These are phyloP conservation scores for Pediacus dermestoides DNA, from an alignment of 2,888 invertebrate species.

Conservation along the genomic window DNA sequence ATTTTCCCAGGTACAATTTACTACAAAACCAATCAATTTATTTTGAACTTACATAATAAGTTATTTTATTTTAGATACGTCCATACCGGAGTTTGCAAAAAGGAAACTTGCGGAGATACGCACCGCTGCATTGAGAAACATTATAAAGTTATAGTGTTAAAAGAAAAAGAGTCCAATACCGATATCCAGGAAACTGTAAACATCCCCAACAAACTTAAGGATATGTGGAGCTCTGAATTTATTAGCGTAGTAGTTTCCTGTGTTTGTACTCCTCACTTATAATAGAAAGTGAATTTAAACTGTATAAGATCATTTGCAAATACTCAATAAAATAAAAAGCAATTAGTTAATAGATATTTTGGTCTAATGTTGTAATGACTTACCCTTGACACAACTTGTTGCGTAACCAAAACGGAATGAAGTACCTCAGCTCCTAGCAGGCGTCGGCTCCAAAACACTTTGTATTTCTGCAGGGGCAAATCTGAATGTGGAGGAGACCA, in stretches of 20 bases:
- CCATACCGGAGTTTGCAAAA: slow-evolving; percentile 39
- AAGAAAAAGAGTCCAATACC: slow-evolving; percentile 19
- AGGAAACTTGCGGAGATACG: slow-evolving; percentile 35
- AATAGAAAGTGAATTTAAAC: too few relatives aligned
- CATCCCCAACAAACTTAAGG: slow-evolving; percentile 39
- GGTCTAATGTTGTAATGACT: too few relatives aligned
- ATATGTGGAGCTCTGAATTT: slow-evolving; percentile 41
- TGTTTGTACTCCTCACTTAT: slow-evolving; percentile 42
- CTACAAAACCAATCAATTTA: slow-evolving; percentile 9
- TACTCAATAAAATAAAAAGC: too few relatives aligned
- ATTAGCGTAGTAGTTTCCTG: slow-evolving; percentile 46
- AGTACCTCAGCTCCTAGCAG: slow-evolving; percentile 58
- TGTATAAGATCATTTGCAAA: too few relatives aligned
- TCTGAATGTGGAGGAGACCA: slow-evolving; percentile 71
- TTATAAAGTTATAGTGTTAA: slow-evolving; percentile 43
- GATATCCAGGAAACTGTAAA: slow-evolving; percentile 19
- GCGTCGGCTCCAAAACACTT: slow-evolving; percentile 71
- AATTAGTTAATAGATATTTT: too few relatives aligned
- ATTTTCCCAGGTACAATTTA: slow-evolving; percentile 43
- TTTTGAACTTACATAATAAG: slow-evolving; percentile 4
- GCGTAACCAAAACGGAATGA: slow-evolving; percentile 62
- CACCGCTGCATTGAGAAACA: slow-evolving; percentile 37
- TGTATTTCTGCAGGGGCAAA: slow-evolving; percentile 67
- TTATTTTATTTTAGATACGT: slow-evolving; percentile 34
- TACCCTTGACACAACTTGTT: slow-evolving; percentile 62